phyloP scores from a whole-genome alignment of 2,888 invertebrate species.

The Cyaniris semiargus region DNA sequence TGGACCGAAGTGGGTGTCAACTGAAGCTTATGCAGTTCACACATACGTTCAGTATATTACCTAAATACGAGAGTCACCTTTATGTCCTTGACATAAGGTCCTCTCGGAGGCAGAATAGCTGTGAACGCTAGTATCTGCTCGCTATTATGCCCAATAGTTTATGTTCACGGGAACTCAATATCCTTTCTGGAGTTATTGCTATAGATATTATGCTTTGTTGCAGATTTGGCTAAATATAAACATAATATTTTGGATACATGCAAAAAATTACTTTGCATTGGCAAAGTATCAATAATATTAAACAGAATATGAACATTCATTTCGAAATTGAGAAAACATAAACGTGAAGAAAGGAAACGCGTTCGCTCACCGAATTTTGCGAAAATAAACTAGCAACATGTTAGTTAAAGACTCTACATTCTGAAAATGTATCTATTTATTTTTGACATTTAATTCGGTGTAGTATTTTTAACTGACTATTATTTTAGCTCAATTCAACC shows the following conservation, averaged over 20 bases:
- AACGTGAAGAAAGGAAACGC: no score
- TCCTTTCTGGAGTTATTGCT: constrained; percentile 17
- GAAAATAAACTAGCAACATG: no score
- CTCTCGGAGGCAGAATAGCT: background rate
- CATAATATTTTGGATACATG: background rate
- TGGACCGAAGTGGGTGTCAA: constrained; percentile 38
- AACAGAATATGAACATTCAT: background rate
- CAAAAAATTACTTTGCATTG: no score
- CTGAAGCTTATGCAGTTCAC: constrained; percentile 33
- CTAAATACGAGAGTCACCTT: background rate
- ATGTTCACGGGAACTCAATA: background rate
- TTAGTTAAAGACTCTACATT: no score
- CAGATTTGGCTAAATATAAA: background rate
- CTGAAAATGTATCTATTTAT: no score
- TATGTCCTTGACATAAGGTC: background rate
- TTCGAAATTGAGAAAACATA: no score
- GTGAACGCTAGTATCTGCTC: background rate
- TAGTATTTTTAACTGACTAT: no score
- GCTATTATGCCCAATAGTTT: constrained; percentile 16
- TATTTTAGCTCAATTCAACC: no score
- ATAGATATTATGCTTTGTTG: background rate
- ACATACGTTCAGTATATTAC: background rate
- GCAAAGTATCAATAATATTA: background rate
- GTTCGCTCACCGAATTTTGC: no score
- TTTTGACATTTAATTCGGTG: no score